A percentile compares a stretch with the other conserved stretches of the same genome.
These are phyloP conservation scores for Lepus townsendii DNA, from an alignment of 2,797 vertebrate species.

Conservation along the genomic window DNA sequence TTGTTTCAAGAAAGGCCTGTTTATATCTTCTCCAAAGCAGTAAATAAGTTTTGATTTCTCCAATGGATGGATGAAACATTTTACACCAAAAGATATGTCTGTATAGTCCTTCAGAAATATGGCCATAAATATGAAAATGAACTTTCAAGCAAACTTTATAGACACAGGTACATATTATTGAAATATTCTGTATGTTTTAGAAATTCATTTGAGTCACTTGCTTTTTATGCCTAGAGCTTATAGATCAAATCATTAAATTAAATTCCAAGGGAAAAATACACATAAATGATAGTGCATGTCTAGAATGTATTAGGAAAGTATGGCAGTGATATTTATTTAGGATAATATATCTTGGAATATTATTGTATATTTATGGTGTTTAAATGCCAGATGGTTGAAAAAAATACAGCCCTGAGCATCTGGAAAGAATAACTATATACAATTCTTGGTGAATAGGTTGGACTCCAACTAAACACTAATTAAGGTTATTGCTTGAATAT, in stretches of 20 bases:
- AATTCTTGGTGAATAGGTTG: background rate
- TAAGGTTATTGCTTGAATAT: constrained; percentile 1
- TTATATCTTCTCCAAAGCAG: background rate
- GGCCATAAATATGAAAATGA: background rate
- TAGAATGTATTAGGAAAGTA: background rate
- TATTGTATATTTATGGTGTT: background rate
- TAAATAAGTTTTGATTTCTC: background rate
- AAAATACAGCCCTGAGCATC: background rate
- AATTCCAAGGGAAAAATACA: background rate
- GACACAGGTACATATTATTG: background rate
- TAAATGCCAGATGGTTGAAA: background rate
- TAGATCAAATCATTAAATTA: background rate
- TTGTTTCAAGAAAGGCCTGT: background rate
- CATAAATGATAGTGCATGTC: background rate
- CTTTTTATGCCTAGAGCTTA: background rate
- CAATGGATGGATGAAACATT: background rate
- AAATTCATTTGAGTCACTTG: constrained; percentile 15
- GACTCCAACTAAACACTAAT: background rate
- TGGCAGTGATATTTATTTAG: background rate
- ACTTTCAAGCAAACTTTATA: background rate
- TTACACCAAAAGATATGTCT: background rate
- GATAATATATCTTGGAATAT: background rate
- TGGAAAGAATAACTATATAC: background rate
- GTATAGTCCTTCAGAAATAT: constrained; percentile 33
- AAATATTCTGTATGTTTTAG: background rate